Evolutionary conservation across 2,888 invertebrate species (phyloP), one percentile per base, ranked within the genome.

Genomic region (Myathropa florea): DNA sequence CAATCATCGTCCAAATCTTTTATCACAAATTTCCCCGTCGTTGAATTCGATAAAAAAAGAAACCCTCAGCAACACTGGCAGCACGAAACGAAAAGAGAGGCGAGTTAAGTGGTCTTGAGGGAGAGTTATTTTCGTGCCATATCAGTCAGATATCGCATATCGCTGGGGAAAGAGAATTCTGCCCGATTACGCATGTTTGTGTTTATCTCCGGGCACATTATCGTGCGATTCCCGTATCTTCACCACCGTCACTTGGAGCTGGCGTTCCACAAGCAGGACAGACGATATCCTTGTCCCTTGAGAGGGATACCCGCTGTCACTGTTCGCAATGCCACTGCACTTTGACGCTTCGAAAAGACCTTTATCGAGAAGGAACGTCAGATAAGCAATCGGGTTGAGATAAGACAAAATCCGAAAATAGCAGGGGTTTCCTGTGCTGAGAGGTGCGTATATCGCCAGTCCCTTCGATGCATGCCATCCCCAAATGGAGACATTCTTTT

Each of bases 71-170:
- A 46, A 46, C 46, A 46, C 46, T 18, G 46, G n/a, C 46, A 2
- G n/a, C 4, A 18, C n/a, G n/a, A 67, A 4, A 61, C 36, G 26
- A 18, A 76, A 12, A 60, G 57, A 53, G 55, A 53, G 33, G 36
- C 61, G 30, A 60, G n/a, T 53, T 61, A 33, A 60, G 65, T 30
- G n/a, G n/a, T n/a, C 2, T 18, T 6, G 39, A n/a, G 39, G 39
- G 39, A 46, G 39, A 57, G 60, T 39, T 68, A 28, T 65, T 55
- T 61, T 55, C 4, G 7, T 64, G 70, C 73, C 36, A 60, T 78
- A 83, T 83, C 46, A 70, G 39, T 39, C 28, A 3, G 14, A 26
- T 30, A n/a, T 0, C 33, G 21, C 59, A 18, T 59, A 59, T 53
- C 63, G 46, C 14, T 18, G 65, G 24, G 30, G 24, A 46, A 46